A percentile compares a stretch with the other conserved stretches of the same genome.
These are phyloP conservation scores for Protomyctophum bolini DNA, from an alignment of 2,113 vertebrate species.

Conservation along the genomic window DNA sequence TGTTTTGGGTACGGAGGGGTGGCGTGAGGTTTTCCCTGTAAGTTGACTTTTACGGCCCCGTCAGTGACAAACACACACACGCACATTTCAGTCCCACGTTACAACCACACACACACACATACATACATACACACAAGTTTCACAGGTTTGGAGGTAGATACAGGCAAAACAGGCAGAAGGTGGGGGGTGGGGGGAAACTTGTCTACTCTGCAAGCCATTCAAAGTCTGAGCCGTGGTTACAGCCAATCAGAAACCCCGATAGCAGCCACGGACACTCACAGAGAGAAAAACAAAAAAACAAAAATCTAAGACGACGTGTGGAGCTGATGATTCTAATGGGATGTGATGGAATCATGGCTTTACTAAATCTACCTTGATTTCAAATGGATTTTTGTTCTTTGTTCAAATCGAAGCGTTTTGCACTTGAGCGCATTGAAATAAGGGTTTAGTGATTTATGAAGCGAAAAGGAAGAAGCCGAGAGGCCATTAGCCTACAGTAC, in stretches of 20 bases:
- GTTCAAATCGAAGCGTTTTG: conserved; percentile 69
- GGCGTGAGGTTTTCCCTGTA: conserved; percentile 77
- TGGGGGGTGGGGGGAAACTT: conserved; percentile 46
- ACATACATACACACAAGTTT: conserved; percentile 62
- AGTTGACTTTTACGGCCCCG: conserved; percentile 74
- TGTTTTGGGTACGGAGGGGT: conserved; percentile 58
- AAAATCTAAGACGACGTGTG: conserved; percentile 48
- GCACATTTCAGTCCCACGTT: conserved; percentile 56
- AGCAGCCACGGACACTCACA: conserved; percentile 75
- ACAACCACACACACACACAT: conserved; percentile 52
- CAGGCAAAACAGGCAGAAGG: conserved; percentile 78
- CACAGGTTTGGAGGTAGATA: conserved; percentile 77
- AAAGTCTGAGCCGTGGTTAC: conserved; percentile 75
- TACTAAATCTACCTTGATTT: conserved; percentile 72
- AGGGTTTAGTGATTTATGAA: conserved; percentile 82
- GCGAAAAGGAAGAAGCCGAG: conserved; percentile 77
- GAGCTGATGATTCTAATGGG: conserved; percentile 66
- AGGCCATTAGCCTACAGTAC: conserved; percentile 79
- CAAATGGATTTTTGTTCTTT: conserved; percentile 62
- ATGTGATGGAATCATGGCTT: conserved; percentile 70
- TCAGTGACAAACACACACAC: conserved; percentile 65
- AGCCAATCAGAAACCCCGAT: conserved; percentile 79
- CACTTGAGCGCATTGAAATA: conserved; percentile 72
- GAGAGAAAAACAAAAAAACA: conserved; percentile 24
- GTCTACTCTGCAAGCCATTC: conserved; percentile 83